Evolutionary conservation across 2,113 vertebrate species (phyloP).

Genomic region (Trichomycterus rosablanca): DNA sequence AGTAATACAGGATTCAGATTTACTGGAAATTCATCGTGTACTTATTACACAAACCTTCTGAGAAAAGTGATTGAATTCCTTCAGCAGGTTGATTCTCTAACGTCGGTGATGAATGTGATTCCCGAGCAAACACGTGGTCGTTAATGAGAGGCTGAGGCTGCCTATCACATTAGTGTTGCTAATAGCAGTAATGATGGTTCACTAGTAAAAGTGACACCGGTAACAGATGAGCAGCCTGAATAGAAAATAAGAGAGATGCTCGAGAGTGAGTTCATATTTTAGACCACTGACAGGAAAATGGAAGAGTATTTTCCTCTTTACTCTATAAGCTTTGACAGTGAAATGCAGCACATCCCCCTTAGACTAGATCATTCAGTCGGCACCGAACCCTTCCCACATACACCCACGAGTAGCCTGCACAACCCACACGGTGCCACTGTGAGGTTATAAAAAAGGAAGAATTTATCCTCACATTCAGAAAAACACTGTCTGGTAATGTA

Average conservation of each 20-base stretch:
- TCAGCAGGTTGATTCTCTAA: too few species aligned
- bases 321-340: conserved; percentile 55
- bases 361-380: conserved; percentile 60
- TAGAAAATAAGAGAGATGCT: conserved; percentile 17
- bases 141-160: neutral
- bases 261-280: conserved; percentile 9
- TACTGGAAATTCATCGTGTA: too few species aligned
- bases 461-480: conserved; percentile 30
- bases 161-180: conserved; percentile 27
- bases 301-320: conserved; percentile 38
- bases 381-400: conserved; percentile 52
- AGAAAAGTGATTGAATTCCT: too few species aligned
- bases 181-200: conserved; percentile 35
- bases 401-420: conserved; percentile 53
- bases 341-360: conserved; percentile 53
- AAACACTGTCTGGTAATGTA: too few species aligned
- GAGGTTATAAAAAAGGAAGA: conserved; percentile 38
- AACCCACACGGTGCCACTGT: conserved; percentile 56
- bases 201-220: conserved; percentile 21
- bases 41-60: too few species aligned
- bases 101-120: neutral
- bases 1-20: too few species aligned
- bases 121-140: neutral
- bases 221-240: conserved; percentile 38
- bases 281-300: conserved; percentile 16